phyloP scores from a whole-genome alignment of 2,113 vertebrate genomes.

The Nothoprocta pentlandii region DNA sequence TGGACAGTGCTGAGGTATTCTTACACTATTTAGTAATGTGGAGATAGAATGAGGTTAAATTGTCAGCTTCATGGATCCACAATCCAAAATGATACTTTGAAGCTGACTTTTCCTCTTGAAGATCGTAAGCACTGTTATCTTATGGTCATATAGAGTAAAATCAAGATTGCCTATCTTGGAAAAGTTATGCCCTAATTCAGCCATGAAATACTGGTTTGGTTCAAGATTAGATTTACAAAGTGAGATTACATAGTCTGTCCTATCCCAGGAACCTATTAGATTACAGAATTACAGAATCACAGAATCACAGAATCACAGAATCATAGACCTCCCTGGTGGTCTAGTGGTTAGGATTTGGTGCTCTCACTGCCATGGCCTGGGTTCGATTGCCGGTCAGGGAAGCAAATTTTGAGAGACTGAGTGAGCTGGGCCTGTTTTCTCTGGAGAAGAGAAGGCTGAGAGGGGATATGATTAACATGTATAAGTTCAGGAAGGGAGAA shows the following conservation, averaged over 20 bases:
- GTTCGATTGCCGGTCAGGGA: too few relatives aligned
- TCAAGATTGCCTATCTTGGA: background rate
- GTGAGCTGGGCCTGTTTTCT: too few relatives aligned
- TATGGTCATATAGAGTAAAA: background rate
- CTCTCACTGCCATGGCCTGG: too few relatives aligned
- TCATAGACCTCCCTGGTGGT: too few relatives aligned
- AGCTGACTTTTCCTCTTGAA: background rate
- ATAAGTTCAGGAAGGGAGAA: too few relatives aligned
- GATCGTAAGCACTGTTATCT: background rate
- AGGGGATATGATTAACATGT: too few relatives aligned
- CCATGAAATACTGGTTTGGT: conserved; percentile 15
- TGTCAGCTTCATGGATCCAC: background rate
- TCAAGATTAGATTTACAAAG: conserved; percentile 40
- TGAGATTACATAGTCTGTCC: background rate
- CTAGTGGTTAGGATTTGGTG: too few relatives aligned
- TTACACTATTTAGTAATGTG: background rate
- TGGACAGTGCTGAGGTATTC: background rate
- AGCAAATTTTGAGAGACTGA: too few relatives aligned
- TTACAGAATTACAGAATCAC: background rate
- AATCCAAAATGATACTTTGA: background rate
- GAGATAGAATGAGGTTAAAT: background rate
- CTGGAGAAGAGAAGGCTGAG: too few relatives aligned
- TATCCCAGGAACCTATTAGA: background rate
- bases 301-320: too few relatives aligned
- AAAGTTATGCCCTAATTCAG: conserved; percentile 3